Conservation (phyloP, 2,797 vertebrate species). For the Serranus cabrilla region DNA sequence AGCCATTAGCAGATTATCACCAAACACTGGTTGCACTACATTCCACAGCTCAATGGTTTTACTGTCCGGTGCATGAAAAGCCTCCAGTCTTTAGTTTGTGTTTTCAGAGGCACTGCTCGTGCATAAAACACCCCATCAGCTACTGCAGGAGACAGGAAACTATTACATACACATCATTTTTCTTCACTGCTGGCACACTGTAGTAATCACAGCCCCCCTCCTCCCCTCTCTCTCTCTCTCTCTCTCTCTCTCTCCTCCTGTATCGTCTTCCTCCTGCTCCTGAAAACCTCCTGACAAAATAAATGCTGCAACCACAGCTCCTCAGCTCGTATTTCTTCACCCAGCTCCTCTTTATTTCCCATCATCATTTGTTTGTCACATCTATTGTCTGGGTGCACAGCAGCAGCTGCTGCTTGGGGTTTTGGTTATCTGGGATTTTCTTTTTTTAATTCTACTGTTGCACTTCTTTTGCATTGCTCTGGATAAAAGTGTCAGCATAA, state of each 20-base stretch:
- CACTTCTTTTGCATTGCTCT: conserved; percentile 21
- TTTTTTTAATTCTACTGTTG: conserved; percentile 6
- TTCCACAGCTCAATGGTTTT: conserved; percentile 51
- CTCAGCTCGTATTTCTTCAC: conserved; percentile 44
- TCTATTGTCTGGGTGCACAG: conserved; percentile 42
- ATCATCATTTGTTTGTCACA: conserved; percentile 50
- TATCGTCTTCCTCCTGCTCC: conserved; percentile 48
- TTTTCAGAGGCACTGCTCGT: conserved; percentile 52
- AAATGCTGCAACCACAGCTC: conserved; percentile 44
- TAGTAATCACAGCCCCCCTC: conserved; percentile 45
- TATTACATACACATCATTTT: conserved; percentile 71
- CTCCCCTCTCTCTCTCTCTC: too few relatives aligned
- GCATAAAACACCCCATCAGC: conserved; percentile 73
- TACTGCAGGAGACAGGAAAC: conserved; percentile 69
- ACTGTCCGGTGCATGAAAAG: conserved; percentile 43
- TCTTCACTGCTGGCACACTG: conserved; percentile 71
- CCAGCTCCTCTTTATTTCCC: conserved; percentile 34
- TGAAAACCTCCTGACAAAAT: conserved; percentile 38
- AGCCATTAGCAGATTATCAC: conserved; percentile 34
- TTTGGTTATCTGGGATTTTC: conserved; percentile 34
- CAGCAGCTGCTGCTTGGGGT: conserved; percentile 43
- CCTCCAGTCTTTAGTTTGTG: conserved; percentile 18
- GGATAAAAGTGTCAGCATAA: conserved; percentile 53
- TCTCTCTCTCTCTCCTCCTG: conserved; percentile 32
- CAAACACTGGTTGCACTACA: conserved; percentile 18